Percentiles rank a stretch among this genome's conserved stretches.
Evolutionary conservation across 2,113 vertebrate species (phyloP).

Genomic region (Nibea albiflora): DNA sequence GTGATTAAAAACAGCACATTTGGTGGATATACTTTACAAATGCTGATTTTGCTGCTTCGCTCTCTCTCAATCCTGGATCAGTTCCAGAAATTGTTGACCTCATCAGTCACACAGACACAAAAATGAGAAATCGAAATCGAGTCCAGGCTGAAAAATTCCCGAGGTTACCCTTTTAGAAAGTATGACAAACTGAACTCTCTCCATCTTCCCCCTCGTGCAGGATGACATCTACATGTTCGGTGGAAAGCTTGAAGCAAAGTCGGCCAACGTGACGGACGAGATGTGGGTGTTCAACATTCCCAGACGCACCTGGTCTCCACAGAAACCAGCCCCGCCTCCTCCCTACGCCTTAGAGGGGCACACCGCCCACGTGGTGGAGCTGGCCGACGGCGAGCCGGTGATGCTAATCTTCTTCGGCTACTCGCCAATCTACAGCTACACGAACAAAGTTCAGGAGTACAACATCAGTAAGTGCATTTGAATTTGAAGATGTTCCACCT

Average conservation of each 20-base stretch:
- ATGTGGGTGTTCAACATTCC: slow-evolving; percentile 91
- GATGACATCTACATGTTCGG: slow-evolving; percentile 96
- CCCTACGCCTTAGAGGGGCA: slow-evolving; percentile 92
- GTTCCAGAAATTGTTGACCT: too few species aligned
- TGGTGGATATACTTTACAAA: too few species aligned
- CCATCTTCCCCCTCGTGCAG: slow-evolving; percentile 44
- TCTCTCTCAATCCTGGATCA: too few species aligned
- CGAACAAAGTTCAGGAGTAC: slow-evolving; percentile 92
- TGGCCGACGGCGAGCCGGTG: slow-evolving; percentile 86
- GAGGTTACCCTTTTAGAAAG: neutral
- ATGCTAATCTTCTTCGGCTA: slow-evolving; percentile 94
- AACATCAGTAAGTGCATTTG: slow-evolving; percentile 79
- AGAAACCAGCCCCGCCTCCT: slow-evolving; percentile 85
- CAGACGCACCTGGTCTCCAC: slow-evolving; percentile 87
- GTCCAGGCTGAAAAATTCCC: too few species aligned
- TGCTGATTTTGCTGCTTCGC: too few species aligned
- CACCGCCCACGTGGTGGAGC: slow-evolving; percentile 89
- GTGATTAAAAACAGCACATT: too few species aligned
- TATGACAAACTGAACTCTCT: neutral
- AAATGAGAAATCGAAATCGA: too few species aligned
- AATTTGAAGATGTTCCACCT: too few species aligned
- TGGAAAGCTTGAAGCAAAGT: slow-evolving; percentile 89
- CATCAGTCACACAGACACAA: too few species aligned
- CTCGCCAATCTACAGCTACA: slow-evolving; percentile 91
- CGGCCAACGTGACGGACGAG: slow-evolving; percentile 90